Evolutionary conservation across 2,113 vertebrate genomes (phyloP).

Genomic region (Progne subis): DNA sequence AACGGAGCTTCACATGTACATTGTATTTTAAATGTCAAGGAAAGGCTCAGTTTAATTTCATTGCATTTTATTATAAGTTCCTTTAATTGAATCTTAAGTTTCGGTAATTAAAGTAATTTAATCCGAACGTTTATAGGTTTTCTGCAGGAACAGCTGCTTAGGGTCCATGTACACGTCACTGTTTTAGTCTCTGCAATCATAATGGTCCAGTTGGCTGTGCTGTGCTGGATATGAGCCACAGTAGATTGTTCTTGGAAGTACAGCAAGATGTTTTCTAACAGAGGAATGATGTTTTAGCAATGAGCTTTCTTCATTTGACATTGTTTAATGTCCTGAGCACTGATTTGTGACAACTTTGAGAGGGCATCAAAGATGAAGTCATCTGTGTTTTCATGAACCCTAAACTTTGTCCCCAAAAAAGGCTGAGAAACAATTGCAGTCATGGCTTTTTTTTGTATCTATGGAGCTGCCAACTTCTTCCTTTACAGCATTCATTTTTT

Average conservation of each 20-base stretch:
- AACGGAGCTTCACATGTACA: constrained; percentile 11
- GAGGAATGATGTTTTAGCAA: background rate
- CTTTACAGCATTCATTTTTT: background rate
- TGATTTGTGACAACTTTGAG: background rate
- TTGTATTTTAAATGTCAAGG: constrained; percentile 60
- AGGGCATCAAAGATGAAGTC: background rate
- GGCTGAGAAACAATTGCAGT: background rate
- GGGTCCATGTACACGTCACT: background rate
- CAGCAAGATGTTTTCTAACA: background rate
- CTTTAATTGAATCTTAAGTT: constrained; percentile 66
- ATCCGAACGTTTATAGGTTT: background rate
- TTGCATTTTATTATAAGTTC: constrained; percentile 26
- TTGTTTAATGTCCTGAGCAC: background rate
- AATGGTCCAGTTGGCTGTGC: constrained; percentile 27
- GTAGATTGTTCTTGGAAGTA: background rate
- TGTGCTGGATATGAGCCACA: constrained; percentile 11
- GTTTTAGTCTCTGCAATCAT: background rate
- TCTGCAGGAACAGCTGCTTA: constrained; percentile 1
- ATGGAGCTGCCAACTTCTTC: background rate
- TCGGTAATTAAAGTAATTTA: constrained; percentile 56
- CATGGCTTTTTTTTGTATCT: background rate
- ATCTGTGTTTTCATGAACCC: background rate
- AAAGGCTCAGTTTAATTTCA: constrained; percentile 13
- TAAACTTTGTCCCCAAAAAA: background rate
- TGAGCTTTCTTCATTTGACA: background rate